These are phyloP conservation scores for Drosophila micromelanica DNA, from an alignment of 1,140 invertebrate species.

Conservation along the genomic window DNA sequence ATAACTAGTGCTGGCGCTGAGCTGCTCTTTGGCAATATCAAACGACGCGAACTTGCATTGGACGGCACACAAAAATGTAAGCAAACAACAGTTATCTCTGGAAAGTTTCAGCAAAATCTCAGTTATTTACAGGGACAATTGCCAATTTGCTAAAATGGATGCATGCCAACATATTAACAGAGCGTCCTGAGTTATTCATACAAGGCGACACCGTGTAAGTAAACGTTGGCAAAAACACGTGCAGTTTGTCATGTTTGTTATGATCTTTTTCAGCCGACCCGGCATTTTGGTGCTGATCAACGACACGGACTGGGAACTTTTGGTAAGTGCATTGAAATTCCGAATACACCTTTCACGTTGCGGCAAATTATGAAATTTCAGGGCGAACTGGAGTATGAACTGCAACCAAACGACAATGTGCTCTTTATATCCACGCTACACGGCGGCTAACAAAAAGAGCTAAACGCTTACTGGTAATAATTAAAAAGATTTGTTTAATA, in stretches of 20 bases:
- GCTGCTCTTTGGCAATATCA: constrained; percentile 92
- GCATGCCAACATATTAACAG: constrained; percentile 92
- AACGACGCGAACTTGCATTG: constrained; percentile 89
- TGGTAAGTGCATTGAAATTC: constrained; percentile 85
- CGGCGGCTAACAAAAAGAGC: constrained; percentile 84
- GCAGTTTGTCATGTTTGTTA: constrained; percentile 32
- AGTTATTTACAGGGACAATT: constrained; percentile 88
- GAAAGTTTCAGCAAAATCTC: background rate
- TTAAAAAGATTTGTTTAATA: constrained; percentile 13
- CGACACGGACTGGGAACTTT: constrained; percentile 96
- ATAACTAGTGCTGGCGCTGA: constrained; percentile 92
- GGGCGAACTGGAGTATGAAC: constrained; percentile 86
- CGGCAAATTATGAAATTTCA: constrained; percentile 35
- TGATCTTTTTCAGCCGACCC: constrained; percentile 88
- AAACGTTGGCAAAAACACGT: background rate
- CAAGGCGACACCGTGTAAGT: constrained; percentile 92
- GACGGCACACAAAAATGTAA: constrained; percentile 85
- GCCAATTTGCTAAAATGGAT: constrained; percentile 91
- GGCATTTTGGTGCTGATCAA: constrained; percentile 97
- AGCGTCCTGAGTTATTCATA: constrained; percentile 95
- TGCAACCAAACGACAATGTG: constrained; percentile 85
- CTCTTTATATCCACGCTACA: constrained; percentile 87
- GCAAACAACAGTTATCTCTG: constrained; percentile 38
- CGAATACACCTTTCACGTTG: background rate
- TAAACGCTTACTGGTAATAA: constrained; percentile 8